These are phyloP conservation scores for Clistopyga incitator DNA, from an alignment of 2,888 invertebrate genomes.

Conservation along the genomic window DNA sequence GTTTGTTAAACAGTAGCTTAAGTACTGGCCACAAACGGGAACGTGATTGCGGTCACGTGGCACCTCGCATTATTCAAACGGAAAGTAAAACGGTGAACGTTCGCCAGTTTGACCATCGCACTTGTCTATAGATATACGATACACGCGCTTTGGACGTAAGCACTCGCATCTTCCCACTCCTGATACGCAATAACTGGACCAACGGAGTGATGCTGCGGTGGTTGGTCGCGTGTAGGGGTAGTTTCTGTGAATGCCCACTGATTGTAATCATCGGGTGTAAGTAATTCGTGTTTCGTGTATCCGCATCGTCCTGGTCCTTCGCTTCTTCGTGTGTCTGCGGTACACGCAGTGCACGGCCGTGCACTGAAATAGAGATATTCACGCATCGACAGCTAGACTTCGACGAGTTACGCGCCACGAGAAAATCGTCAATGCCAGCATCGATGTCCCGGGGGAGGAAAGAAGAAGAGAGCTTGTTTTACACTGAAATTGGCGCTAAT, in stretches of 20 bases:
- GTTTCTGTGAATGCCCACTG: conserved; percentile 83
- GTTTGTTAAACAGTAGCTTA: conserved; percentile 81
- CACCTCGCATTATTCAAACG: conserved; percentile 80
- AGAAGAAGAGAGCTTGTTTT: conserved; percentile 19
- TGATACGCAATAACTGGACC: conserved; percentile 60
- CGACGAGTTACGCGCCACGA: conserved; percentile 25
- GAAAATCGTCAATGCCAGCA: conserved; percentile 39
- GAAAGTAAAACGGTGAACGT: conserved; percentile 80
- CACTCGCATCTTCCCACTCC: conserved; percentile 57
- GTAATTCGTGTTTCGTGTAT: conserved; percentile 79
- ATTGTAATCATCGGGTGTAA: conserved; percentile 84
- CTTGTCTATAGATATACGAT: conserved; percentile 42
- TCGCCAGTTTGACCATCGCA: conserved; percentile 51
- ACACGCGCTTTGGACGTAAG: conserved; percentile 30
- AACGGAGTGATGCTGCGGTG: conserved; percentile 54
- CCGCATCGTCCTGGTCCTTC: conserved; percentile 71
- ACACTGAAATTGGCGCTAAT: conserved; percentile 5
- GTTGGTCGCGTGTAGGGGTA: conserved; percentile 74
- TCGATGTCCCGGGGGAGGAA: conserved; percentile 34
- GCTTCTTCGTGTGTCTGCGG: neutral
- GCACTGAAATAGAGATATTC: neutral
- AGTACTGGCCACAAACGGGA: conserved; percentile 80
- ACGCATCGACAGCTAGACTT: conserved; percentile 12
- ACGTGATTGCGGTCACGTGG: conserved; percentile 84
- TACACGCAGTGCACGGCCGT: neutral